These are phyloP conservation scores for Sebastolobus altivelis DNA, from an alignment of 2,797 vertebrate genomes.

Conservation along the genomic window DNA sequence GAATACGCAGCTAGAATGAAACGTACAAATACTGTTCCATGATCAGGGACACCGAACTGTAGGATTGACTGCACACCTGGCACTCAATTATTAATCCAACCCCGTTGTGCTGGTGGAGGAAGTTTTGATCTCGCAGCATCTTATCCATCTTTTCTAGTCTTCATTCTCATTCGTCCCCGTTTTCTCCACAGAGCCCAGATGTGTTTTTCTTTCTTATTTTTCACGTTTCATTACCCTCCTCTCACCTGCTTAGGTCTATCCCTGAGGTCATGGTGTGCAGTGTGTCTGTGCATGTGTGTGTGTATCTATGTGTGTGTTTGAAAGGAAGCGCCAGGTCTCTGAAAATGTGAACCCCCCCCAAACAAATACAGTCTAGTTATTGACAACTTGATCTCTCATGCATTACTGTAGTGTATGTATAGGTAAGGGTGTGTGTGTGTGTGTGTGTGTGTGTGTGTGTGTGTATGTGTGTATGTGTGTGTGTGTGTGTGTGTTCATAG, in stretches of 20 bases:
- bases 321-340: neutral
- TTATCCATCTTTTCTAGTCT: neutral
- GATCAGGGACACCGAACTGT: neutral
- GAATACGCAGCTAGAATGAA: neutral
- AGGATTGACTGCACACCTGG: neutral
- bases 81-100: neutral
- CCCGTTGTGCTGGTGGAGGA: neutral
- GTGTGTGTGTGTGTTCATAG: slow-evolving; percentile 6
- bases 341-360: neutral
- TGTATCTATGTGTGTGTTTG: neutral
- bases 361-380: neutral
- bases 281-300: neutral
- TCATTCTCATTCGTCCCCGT: neutral
- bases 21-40: slow-evolving; percentile 5
- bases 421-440: neutral
- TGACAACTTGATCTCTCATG: slow-evolving; percentile 8
- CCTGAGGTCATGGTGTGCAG: slow-evolving; percentile 9
- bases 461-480: neutral
- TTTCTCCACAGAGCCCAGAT: neutral
- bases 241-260: slow-evolving; percentile 21
- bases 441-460: slow-evolving; percentile 1
- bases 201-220: slow-evolving; percentile 27
- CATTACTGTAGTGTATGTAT: neutral
- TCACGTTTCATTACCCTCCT: slow-evolving; percentile 20
- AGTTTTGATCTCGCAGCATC: neutral